phyloP scores from a whole-genome alignment of 2,113 vertebrate species.

The Pipa parva region DNA sequence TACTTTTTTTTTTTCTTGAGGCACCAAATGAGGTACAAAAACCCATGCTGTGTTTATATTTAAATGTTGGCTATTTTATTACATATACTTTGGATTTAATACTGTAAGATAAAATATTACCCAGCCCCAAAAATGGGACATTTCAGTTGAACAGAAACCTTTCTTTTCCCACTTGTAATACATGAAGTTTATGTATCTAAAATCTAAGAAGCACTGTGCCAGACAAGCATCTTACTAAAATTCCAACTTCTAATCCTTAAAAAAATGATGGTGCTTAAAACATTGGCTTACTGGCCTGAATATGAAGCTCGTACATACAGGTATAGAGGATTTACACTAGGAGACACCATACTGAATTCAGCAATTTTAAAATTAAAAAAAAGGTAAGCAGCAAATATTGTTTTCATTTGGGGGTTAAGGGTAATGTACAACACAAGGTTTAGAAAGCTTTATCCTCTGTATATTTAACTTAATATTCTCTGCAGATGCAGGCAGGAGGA shows the following conservation, averaged over 20 bases:
- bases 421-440: conserved; percentile 8
- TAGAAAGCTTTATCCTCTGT: background rate
- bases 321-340: background rate
- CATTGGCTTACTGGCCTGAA: conserved; percentile 3
- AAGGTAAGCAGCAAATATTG: conserved; percentile 8
- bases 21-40: too few relatives aligned
- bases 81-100: conserved; percentile 38
- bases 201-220: conserved; percentile 1
- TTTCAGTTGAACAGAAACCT: background rate
- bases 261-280: background rate
- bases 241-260: conserved; percentile 3
- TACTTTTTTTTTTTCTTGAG: too few relatives aligned
- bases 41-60: too few relatives aligned
- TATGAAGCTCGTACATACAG: background rate
- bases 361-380: too few relatives aligned
- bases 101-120: conserved; percentile 34
- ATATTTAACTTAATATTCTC: background rate
- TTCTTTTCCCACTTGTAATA: conserved; percentile 13
- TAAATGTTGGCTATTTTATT: too few relatives aligned
- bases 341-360: background rate
- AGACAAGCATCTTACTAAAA: conserved; percentile 2
- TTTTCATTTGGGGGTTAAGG: conserved; percentile 4
- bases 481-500: background rate
- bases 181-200: conserved; percentile 16
- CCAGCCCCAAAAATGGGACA: too few relatives aligned